Conservation (phyloP, 2,797 vertebrate species). For the Halcyon badia region DNA sequence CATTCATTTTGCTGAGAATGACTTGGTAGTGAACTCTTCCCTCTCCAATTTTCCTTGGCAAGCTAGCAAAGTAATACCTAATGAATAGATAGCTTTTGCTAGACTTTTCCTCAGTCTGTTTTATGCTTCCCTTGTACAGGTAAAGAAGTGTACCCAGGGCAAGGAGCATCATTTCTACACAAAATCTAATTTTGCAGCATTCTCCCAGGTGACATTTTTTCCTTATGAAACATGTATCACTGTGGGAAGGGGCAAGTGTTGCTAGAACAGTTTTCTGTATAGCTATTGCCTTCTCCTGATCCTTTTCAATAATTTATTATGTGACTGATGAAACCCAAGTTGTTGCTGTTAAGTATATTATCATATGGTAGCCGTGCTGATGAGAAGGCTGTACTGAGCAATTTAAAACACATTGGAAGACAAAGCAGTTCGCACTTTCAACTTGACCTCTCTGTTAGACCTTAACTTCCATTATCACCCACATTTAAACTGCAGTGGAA, state of each 20-base stretch:
- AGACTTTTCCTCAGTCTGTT: background rate
- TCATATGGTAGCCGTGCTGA: rapidly evolving
- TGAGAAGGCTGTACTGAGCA: rapidly evolving
- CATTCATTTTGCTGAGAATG: background rate
- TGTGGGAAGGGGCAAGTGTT: background rate
- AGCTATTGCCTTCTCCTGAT: background rate
- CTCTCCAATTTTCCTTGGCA: background rate
- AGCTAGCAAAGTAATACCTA: background rate
- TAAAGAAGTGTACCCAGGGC: background rate
- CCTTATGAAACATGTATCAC: background rate
- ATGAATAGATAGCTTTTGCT: background rate
- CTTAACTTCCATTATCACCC: background rate
- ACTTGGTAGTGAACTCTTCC: background rate
- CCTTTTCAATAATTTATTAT: background rate
- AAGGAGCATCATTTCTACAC: background rate
- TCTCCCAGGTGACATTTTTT: background rate
- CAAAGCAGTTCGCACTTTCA: background rate
- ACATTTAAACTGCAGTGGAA: background rate
- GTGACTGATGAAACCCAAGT: background rate
- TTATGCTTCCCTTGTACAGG: background rate
- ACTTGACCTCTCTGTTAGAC: background rate
- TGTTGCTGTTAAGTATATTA: background rate
- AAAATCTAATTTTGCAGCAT: background rate
- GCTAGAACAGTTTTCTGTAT: background rate
- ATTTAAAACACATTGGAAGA: background rate